Conservation (phyloP, 2,797 vertebrate species). For the Cossypha polioptera region DNA sequence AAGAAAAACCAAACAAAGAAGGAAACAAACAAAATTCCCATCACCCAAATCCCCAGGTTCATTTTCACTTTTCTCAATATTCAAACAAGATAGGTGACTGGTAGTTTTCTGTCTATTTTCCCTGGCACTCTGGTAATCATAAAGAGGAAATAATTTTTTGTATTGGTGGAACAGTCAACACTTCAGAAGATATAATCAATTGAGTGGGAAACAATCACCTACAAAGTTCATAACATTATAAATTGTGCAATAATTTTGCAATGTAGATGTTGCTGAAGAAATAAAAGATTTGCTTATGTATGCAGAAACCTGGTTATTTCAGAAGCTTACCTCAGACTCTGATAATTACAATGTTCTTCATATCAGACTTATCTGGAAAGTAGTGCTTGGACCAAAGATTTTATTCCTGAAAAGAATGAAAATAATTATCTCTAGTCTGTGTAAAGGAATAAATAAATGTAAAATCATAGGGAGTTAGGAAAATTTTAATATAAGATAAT, state of each 20-base stretch:
- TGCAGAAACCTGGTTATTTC: background rate
- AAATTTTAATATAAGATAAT: background rate
- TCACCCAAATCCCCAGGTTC: background rate
- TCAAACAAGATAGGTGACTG: background rate
- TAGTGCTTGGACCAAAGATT: background rate
- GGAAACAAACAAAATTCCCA: background rate
- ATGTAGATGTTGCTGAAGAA: background rate
- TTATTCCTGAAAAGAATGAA: background rate
- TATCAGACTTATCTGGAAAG: background rate
- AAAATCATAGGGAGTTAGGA: background rate
- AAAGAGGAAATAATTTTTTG: background rate
- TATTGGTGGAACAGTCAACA: background rate
- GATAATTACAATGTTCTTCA: background rate
- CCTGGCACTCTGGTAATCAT: background rate
- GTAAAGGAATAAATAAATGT: background rate
- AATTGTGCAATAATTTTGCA: background rate
- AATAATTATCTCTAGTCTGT: background rate
- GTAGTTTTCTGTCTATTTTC: background rate
- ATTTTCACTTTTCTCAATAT: background rate
- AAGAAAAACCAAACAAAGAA: background rate
- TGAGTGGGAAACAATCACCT: conserved; percentile 14
- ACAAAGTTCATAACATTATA: background rate
- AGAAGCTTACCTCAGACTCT: background rate
- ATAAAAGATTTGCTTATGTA: background rate
- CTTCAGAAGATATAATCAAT: background rate